Percentiles rank a stretch among this genome's conserved stretches.
phyloP scores from a whole-genome alignment of 1,140 invertebrate species.

The Rhagoletis pomonella region DNA sequence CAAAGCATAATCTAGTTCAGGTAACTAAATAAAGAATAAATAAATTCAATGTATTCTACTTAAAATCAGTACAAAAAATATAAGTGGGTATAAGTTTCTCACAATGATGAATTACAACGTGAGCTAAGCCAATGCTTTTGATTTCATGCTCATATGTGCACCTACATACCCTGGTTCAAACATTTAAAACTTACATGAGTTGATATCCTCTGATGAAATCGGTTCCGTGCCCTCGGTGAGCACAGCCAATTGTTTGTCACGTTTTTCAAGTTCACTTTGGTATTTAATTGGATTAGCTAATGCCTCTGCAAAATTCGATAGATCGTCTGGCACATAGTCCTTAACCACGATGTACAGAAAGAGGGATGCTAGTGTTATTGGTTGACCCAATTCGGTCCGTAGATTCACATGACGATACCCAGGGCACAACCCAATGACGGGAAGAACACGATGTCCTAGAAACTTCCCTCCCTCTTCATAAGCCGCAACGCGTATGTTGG shows the following conservation, averaged over 20 bases:
- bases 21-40: constrained; percentile 49
- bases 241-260: constrained; percentile 91
- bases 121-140: background rate
- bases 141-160: background rate
- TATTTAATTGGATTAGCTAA: constrained; percentile 98
- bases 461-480: constrained; percentile 97
- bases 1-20: constrained; percentile 35
- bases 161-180: background rate
- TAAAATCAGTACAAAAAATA: constrained; percentile 13
- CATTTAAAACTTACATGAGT: constrained; percentile 69
- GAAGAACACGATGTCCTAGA: constrained; percentile 96
- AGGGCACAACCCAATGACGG: constrained; percentile 95
- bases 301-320: constrained; percentile 96
- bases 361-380: constrained; percentile 89
- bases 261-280: constrained; percentile 94
- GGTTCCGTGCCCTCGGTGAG: constrained; percentile 88
- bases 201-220: constrained; percentile 73
- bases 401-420: constrained; percentile 93
- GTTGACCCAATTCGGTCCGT: constrained; percentile 95
- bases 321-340: constrained; percentile 97
- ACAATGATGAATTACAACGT: too few relatives aligned
- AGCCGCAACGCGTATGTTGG: constrained; percentile 94
- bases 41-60: constrained; percentile 13
- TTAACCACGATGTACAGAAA: constrained; percentile 96
- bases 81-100: background rate